A percentile compares a stretch with the other conserved stretches of the same genome.
Evolutionary conservation across 2,113 vertebrate genomes (phyloP).

Genomic region (Menidia beryllina): DNA sequence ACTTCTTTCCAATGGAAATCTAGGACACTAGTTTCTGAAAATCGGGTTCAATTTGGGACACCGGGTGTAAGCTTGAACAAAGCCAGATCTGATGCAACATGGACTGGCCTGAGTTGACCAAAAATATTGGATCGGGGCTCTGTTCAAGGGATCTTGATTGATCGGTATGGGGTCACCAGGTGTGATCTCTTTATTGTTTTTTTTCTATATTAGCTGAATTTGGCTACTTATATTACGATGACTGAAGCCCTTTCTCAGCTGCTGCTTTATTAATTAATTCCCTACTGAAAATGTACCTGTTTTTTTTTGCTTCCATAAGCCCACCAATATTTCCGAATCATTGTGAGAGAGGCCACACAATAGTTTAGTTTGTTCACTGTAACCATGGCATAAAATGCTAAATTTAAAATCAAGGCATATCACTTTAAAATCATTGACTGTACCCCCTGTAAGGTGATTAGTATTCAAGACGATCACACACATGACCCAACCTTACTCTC

Average conservation of each 20-base stretch:
- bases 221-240: too few relatives aligned
- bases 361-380: background rate
- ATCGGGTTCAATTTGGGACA: background rate
- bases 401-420: too few relatives aligned
- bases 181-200: too few relatives aligned
- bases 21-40: background rate
- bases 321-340: background rate
- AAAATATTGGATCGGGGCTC: background rate
- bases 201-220: background rate
- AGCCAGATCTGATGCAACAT: background rate
- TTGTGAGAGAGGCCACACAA: background rate
- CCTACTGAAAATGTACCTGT: background rate
- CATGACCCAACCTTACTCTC: constrained; percentile 5
- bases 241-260: background rate
- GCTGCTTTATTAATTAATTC: too few relatives aligned
- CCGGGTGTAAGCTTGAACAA: background rate
- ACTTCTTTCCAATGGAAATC: background rate
- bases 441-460: constrained; percentile 1
- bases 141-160: background rate
- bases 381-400: too few relatives aligned
- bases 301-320: background rate
- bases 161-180: background rate
- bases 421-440: constrained; percentile 14
- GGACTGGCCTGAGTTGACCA: background rate
- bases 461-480: constrained; percentile 25